Base-by-base conservation (phyloP, 2,888 invertebrate genomes). In the Agriopis leucophaearia region DNA sequence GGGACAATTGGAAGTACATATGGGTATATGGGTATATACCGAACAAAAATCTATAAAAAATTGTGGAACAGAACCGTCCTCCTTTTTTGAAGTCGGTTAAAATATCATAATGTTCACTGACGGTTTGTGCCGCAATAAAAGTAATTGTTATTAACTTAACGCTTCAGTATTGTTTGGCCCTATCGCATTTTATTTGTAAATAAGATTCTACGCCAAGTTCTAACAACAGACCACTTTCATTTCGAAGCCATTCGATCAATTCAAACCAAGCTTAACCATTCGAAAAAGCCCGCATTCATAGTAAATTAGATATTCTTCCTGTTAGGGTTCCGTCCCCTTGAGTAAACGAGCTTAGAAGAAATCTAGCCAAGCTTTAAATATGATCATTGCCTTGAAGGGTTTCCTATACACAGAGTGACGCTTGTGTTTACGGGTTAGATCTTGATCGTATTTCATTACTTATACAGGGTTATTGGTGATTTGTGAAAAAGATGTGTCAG, bases 311-410 rank as follows among this genome's bases (percentile, higher is more conserved):
- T 51, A 61, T 66, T 66, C 54, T 59, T 59, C 59, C 65, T 54
- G 65, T 65, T 54, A 52, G 63, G 42, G 55, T 57, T 42, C 40
- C 65, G 15, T 54, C 47, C 54, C 56, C 55, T 61, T 38, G 61
- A 55, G 67, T 42, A 86, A 86, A 87, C 81, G 80, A 81, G 83
- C 82, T 87, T 85, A 84, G 77, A 77, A 72, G 71, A 79, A 84
- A 87, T 83, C 82, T 84, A 85, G 81, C 79, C 80, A 82, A 79
- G 81, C 81, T 78, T 83, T 81, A 85, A 85, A 84, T 85, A 83
- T 85, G 83, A 86, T 83, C 81, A 80, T 76, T 75, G 78, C 74
- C 76, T 71, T 75, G 70, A 74, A 76, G 78, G 76, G 78, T 74
- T 77, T 72, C 74, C 77, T 73, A 78, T 80, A 77, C 70, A 70